phyloP scores from a whole-genome alignment of 2,797 vertebrate genomes.

The Coendou prehensilis region DNA sequence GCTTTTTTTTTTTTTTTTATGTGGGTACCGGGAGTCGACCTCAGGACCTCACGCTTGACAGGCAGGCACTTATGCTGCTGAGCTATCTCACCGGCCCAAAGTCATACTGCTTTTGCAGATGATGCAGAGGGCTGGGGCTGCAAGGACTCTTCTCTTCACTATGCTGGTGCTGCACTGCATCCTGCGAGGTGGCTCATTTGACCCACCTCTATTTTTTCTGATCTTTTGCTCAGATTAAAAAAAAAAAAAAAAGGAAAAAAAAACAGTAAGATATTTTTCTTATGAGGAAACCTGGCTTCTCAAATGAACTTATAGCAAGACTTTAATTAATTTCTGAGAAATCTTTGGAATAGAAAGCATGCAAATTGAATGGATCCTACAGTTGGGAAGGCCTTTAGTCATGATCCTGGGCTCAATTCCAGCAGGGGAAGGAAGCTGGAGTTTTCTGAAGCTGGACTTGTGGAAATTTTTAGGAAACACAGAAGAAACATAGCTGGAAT shows the following conservation, averaged over 20 bases:
- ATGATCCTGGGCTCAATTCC: constrained; percentile 42
- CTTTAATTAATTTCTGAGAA: constrained; percentile 72
- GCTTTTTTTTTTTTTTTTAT: not conserved
- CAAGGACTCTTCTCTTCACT: not conserved
- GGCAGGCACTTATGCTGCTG: no score
- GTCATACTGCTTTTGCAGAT: not conserved
- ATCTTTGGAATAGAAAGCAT: constrained; percentile 45
- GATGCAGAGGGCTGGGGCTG: accelerated
- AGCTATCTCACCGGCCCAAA: not conserved
- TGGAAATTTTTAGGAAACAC: constrained; percentile 65
- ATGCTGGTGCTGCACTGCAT: not conserved
- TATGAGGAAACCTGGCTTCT: constrained; percentile 56
- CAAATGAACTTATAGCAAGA: constrained; percentile 41
- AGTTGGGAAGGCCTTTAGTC: constrained; percentile 42
- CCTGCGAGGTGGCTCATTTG: not conserved
- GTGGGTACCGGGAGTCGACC: no score
- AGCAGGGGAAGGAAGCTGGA: not conserved
- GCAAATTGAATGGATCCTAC: constrained; percentile 50
- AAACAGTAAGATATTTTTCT: constrained; percentile 57
- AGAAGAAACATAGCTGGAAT: constrained; percentile 51
- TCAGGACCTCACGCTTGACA: no score
- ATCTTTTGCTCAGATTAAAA: constrained; percentile 55
- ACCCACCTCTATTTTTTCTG: constrained; percentile 16
- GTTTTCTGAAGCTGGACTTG: constrained; percentile 23
- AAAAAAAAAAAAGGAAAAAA: constrained; percentile 33